These are phyloP conservation scores for Koerneria pararmatus DNA, from an alignment of 2,888 invertebrate species.

Conservation along the genomic window DNA sequence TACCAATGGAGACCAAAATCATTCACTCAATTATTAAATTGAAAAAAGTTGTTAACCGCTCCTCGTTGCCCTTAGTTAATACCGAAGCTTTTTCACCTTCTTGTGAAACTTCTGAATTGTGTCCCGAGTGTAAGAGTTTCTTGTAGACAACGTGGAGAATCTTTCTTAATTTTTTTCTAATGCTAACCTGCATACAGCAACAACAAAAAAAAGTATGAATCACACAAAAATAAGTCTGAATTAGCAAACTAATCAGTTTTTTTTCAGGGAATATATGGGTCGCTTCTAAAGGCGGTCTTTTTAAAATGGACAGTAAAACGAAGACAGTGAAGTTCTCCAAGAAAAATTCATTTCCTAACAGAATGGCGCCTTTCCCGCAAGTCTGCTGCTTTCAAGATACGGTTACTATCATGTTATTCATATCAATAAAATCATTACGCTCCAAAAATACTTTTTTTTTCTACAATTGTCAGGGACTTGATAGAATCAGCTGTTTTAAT, in stretches of 20 bases:
- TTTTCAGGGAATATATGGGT: constrained; percentile 33
- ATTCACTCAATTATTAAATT: too few species aligned
- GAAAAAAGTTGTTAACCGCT: too few species aligned
- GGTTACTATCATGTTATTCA: constrained; percentile 28
- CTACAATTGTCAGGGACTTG: neutral
- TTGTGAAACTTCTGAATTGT: too few species aligned
- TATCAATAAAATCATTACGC: constrained; percentile 12
- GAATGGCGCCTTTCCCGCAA: constrained; percentile 54
- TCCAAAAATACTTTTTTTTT: neutral
- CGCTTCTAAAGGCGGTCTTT: constrained; percentile 54
- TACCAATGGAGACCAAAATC: too few species aligned
- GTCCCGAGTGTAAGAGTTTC: too few species aligned
- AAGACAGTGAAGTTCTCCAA: constrained; percentile 32
- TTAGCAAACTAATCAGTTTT: neutral
- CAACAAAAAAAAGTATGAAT: too few species aligned
- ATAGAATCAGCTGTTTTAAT: neutral
- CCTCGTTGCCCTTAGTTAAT: too few species aligned
- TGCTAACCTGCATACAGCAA: too few species aligned
- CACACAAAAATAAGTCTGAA: constrained; percentile 9
- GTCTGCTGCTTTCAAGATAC: constrained; percentile 45
- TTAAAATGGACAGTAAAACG: constrained; percentile 46
- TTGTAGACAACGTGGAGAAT: too few species aligned
- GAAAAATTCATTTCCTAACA: constrained; percentile 51
- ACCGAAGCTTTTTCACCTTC: too few species aligned
- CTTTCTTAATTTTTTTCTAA: too few species aligned